Percentiles rank a stretch among this genome's conserved stretches.
Conservation (phyloP, 1,140 invertebrate species). For the Neotoxoptera formosana region DNA sequence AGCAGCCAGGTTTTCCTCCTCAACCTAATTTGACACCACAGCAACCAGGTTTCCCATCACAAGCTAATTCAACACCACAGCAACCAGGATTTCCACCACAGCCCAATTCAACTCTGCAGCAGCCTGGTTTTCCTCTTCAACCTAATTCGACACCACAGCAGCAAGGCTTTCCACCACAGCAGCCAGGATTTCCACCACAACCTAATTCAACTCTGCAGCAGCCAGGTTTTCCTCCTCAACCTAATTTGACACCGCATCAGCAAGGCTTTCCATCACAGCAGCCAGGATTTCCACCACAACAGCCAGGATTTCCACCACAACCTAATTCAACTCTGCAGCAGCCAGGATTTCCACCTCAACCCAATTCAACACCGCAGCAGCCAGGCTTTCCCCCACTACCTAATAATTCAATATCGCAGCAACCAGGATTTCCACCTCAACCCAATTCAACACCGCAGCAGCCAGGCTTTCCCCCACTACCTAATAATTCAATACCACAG, state of each 20-base stretch:
- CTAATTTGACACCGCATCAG: background rate
- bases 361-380: too few relatives aligned
- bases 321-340: background rate
- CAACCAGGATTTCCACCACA: too few relatives aligned
- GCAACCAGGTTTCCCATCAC: conserved; percentile 53
- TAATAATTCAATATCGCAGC: conserved; percentile 48
- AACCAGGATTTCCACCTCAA: conserved; percentile 61
- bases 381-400: background rate
- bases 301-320: conserved; percentile 57
- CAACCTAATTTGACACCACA: conserved; percentile 60
- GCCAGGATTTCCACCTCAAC: background rate
- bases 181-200: conserved; percentile 45
- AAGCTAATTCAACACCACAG: conserved; percentile 59
- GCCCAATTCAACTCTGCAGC: conserved; percentile 45
- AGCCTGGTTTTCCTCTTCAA: conserved; percentile 62
- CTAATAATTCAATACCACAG: background rate
- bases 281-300: conserved; percentile 8
- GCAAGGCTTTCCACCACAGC: conserved; percentile 12
- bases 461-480: conserved; percentile 61
- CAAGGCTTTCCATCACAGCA: conserved; percentile 60
- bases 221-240: conserved; percentile 27
- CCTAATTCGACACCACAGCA: conserved; percentile 57
- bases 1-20: conserved; percentile 23
- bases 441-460: conserved; percentile 58
- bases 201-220: conserved; percentile 60